Evolutionary conservation across 1,140 invertebrate genomes (phyloP), one percentile per base, ranked within the genome.

Genomic region (Lucilia sericata): DNA sequence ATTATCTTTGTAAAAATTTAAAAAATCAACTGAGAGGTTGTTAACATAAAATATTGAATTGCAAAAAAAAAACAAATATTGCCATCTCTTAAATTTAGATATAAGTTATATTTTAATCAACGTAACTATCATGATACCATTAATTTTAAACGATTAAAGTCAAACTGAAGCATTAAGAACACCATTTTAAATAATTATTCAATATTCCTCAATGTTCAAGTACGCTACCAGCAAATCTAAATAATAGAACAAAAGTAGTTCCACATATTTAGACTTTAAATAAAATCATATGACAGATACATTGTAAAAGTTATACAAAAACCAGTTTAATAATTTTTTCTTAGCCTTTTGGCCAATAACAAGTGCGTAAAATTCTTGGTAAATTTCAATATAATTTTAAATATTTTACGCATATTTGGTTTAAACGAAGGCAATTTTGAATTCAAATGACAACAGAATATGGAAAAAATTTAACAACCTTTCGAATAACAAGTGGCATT

Each of bases 1-100:
- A 17, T n/a, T 78, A 47, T 78, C 47, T 42, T 17, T 78, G 42
- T 78, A 42, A n/a, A 55, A 55, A 55, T 17, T 55, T 55, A 51
- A 4, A 36, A 36, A 36, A 4, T 36, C 36, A 36, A 36, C 3
- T 36, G 8, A 36, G 36, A 36, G 8, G 36, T n/a, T n/a, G n/a
- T n/a, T n/a, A n/a, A n/a, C n/a, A n/a, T n/a, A n/a, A n/a, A n/a
- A n/a, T n/a, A n/a, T n/a, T n/a, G n/a, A n/a, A n/a, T n/a, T n/a
- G n/a, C n/a, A n/a, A n/a, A n/a, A n/a, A n/a, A n/a, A n/a, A n/a
- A n/a, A n/a, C n/a, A n/a, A n/a, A 30, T 30, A 30, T n/a, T 30
- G 3, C 3, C 3, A 30, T 30, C 25, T 30, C 25, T 30, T 30
- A 30, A 3, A 30, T 30, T 30, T 30, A 30, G 1, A 30, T n/a